Evolutionary conservation across 2,113 vertebrate species (phyloP).

Genomic region (Pleuronectes platessa): DNA sequence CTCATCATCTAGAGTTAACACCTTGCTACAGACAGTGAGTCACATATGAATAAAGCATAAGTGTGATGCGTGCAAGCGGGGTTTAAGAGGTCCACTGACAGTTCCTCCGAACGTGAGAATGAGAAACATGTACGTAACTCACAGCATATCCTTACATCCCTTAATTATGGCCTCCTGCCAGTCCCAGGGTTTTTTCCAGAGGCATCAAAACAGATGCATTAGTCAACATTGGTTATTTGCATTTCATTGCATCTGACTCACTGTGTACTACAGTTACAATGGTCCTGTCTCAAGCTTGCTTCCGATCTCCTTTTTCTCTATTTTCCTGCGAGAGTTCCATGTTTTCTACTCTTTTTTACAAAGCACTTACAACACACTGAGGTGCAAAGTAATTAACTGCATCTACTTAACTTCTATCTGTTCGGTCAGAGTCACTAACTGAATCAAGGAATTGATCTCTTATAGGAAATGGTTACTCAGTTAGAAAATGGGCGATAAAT

Average conservation of each 20-base stretch:
- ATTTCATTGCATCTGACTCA: not conserved
- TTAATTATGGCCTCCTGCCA: not conserved
- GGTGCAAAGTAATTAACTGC: no score
- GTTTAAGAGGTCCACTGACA: not conserved
- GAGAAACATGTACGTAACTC: not conserved
- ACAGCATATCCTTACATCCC: constrained; percentile 3
- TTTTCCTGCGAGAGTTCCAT: not conserved
- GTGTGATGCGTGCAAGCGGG: not conserved
- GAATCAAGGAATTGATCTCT: not conserved
- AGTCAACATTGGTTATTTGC: not conserved
- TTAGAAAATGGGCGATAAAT: not conserved
- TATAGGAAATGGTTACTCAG: not conserved
- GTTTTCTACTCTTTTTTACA: not conserved
- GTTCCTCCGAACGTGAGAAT: not conserved
- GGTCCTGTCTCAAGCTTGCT: not conserved
- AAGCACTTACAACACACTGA: not conserved
- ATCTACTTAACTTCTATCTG: not conserved
- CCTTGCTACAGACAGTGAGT: constrained; percentile 23
- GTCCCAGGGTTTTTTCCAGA: not conserved
- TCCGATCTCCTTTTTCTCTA: not conserved
- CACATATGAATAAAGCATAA: constrained; percentile 34
- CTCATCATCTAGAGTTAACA: constrained; percentile 50
- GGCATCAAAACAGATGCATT: not conserved
- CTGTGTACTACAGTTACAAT: not conserved
- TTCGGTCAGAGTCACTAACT: not conserved